phyloP scores from a whole-genome alignment of 2,888 invertebrate genomes.

The Drosophila buzzatii region DNA sequence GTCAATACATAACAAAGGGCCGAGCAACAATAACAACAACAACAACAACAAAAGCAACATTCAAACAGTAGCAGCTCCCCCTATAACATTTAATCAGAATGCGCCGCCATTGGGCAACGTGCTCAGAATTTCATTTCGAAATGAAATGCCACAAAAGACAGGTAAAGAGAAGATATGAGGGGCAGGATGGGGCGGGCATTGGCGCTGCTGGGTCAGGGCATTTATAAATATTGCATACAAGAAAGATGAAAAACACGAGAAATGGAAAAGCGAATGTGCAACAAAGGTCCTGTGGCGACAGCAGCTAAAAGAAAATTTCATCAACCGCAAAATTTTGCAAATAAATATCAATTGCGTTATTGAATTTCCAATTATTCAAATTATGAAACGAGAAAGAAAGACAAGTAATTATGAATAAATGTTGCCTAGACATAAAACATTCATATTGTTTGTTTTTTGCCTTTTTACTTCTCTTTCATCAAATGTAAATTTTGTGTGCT shows the following conservation, averaged over 20 bases:
- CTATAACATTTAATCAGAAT: conserved; percentile 30
- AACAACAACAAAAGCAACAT: conserved; percentile 14
- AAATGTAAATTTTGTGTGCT: no score
- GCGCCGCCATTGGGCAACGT: conserved; percentile 61
- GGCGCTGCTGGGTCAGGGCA: conserved; percentile 20
- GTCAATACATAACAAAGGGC: conserved; percentile 37
- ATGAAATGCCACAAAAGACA: conserved; percentile 50
- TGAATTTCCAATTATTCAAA: conserved; percentile 13
- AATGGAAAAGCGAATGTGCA: conserved; percentile 29
- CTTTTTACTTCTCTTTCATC: not conserved
- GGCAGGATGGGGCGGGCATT: not conserved
- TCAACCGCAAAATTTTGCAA: not conserved
- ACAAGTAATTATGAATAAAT: not conserved
- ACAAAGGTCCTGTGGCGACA: conserved; percentile 18
- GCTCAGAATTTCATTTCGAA: conserved; percentile 75
- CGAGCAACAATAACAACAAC: conserved; percentile 15
- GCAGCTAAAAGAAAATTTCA: conserved; percentile 11
- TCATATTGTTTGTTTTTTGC: not conserved
- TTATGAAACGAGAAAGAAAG: not conserved
- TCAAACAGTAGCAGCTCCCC: conserved; percentile 39
- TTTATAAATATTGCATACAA: conserved; percentile 70
- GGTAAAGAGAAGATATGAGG: conserved; percentile 1
- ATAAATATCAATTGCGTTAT: conserved; percentile 19
- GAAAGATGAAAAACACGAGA: conserved; percentile 35
- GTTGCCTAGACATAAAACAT: not conserved